Percentiles rank a stretch among this genome's conserved stretches.
Evolutionary conservation across 2,113 vertebrate species (phyloP).

Genomic region (Sinocyclocheilus rhinocerous): DNA sequence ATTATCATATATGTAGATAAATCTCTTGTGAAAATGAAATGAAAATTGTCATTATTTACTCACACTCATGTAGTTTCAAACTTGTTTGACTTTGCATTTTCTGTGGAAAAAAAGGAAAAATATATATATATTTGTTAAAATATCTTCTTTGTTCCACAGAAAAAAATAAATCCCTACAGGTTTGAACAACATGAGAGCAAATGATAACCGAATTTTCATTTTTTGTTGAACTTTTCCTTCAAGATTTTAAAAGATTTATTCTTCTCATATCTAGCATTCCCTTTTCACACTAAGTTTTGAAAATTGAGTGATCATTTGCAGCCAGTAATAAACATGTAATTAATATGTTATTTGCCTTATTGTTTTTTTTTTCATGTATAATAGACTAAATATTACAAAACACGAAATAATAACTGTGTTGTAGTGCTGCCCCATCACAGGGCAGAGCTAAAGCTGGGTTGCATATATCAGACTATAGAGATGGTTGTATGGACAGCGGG

Average conservation of each 20-base stretch:
- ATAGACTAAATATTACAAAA: background rate
- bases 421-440: background rate
- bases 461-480: conserved; percentile 6
- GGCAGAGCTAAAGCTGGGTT: background rate
- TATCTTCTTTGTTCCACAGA: background rate
- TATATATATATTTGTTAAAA: background rate
- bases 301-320: background rate
- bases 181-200: background rate
- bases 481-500: background rate
- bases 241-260: background rate
- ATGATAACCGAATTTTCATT: background rate
- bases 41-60: background rate
- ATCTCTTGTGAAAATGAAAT: background rate
- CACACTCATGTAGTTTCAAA: background rate
- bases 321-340: background rate
- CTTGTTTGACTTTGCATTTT: background rate
- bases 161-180: background rate
- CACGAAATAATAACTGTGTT: background rate
- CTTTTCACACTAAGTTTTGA: background rate
- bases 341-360: background rate
- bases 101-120: too few relatives aligned
- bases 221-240: background rate
- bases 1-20: background rate
- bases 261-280: background rate
- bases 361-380: background rate